Conservation (phyloP, 2,888 invertebrate genomes). For the Melipona beecheii region DNA sequence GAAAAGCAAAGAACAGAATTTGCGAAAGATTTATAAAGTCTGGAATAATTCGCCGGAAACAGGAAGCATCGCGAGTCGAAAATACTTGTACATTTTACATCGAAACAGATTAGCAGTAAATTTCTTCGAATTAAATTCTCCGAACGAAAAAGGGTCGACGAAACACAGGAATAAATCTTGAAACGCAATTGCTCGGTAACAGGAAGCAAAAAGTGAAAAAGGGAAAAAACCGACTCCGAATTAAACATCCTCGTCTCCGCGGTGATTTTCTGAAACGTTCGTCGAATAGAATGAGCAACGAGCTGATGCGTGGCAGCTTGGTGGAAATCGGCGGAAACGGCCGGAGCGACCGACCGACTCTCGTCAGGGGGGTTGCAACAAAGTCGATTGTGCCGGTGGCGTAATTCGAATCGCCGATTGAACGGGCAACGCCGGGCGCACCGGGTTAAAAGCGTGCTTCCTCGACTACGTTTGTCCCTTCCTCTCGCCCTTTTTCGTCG, state of each 20-base stretch:
- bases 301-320: background rate
- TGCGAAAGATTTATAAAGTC: background rate
- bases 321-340: slow-evolving; percentile 14
- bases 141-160: background rate
- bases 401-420: slow-evolving; percentile 49
- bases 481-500: background rate
- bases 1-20: too few species aligned
- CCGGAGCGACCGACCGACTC: background rate
- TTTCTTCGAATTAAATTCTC: background rate
- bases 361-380: slow-evolving; percentile 38
- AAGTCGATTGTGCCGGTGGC: slow-evolving; percentile 50
- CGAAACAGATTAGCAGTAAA: background rate
- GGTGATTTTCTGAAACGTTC: background rate
- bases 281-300: background rate
- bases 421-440: slow-evolving; percentile 24
- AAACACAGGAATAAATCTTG: background rate
- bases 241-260: background rate
- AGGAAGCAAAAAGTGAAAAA: background rate
- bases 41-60: background rate
- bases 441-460: slow-evolving; percentile 43
- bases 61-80: background rate
- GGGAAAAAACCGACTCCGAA: background rate
- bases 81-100: background rate
- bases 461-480: slow-evolving; percentile 10
- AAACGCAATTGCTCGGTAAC: too few species aligned